Conservation (phyloP, 2,888 invertebrate genomes). For the Plagodis pulveraria region DNA sequence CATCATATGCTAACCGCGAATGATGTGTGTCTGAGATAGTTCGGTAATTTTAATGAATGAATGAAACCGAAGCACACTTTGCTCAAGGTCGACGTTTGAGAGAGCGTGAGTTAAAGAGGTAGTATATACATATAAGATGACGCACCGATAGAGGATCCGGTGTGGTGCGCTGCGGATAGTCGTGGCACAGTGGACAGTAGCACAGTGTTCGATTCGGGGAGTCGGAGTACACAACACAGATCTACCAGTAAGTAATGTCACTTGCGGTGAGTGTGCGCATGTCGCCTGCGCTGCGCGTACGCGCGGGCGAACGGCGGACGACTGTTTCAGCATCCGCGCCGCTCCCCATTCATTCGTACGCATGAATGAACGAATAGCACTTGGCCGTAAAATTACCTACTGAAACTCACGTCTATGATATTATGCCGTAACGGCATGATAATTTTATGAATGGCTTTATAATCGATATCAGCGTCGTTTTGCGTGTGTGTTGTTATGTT, state of each 20-base stretch:
- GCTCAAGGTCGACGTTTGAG: slow-evolving; percentile 63
- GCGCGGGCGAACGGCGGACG: slow-evolving; percentile 71
- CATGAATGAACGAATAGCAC: slow-evolving; percentile 77
- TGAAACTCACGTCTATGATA: slow-evolving; percentile 56
- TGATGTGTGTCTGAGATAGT: slow-evolving; percentile 44
- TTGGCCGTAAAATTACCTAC: slow-evolving; percentile 64
- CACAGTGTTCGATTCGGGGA: slow-evolving; percentile 4
- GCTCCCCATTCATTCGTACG: slow-evolving; percentile 71
- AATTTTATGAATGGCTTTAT: slow-evolving; percentile 22
- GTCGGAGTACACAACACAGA: slow-evolving; percentile 23
- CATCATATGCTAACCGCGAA: slow-evolving; percentile 46
- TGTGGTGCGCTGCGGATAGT: slow-evolving; percentile 38
- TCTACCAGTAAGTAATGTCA: slow-evolving; percentile 27
- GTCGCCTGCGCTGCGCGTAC: slow-evolving; percentile 67
- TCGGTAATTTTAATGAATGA: slow-evolving; percentile 64
- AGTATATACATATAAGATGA: slow-evolving; percentile 66
- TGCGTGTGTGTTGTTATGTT: neutral
- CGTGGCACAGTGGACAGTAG: slow-evolving; percentile 30
- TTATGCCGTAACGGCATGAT: slow-evolving; percentile 12
- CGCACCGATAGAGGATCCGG: slow-evolving; percentile 69
- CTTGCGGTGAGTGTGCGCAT: slow-evolving; percentile 51
- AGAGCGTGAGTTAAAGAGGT: slow-evolving; percentile 46
- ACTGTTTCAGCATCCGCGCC: slow-evolving; percentile 61
- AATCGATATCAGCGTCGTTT: slow-evolving; percentile 18
- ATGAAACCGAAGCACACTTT: slow-evolving; percentile 56